A percentile compares a stretch with the other conserved stretches of the same genome.
These are phyloP conservation scores for Oedothorax gibbosus DNA, from an alignment of 1,140 invertebrate genomes.

Conservation along the genomic window DNA sequence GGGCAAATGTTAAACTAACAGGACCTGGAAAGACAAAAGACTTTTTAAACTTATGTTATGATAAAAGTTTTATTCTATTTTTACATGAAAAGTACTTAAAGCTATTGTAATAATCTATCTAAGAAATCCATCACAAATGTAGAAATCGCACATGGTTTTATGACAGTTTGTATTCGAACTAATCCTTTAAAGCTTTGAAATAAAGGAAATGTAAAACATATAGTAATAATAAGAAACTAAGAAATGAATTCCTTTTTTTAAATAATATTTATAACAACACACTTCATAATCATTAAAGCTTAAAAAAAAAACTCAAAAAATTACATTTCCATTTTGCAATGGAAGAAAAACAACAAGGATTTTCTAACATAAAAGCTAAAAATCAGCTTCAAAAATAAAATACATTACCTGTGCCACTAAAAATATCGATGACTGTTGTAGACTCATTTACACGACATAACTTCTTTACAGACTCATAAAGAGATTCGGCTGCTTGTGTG, in stretches of 20 bases:
- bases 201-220: not conserved
- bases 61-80: not conserved
- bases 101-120: not conserved
- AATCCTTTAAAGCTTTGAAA: not conserved
- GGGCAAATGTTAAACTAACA: constrained; percentile 72
- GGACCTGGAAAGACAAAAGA: constrained; percentile 33
- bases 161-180: not conserved
- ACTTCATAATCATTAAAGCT: not conserved
- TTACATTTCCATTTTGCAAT: not conserved
- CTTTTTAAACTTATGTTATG: not conserved
- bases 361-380: constrained; percentile 62
- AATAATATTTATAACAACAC: not conserved
- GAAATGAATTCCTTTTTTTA: not conserved
- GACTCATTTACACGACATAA: constrained; percentile 73
- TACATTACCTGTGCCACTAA: constrained; percentile 94
- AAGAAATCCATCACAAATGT: not conserved
- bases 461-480: constrained; percentile 86
- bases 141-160: not conserved
- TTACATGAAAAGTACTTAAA: too few relatives aligned
- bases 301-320: not conserved
- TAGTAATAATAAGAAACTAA: not conserved
- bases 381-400: constrained; percentile 80
- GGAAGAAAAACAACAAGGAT: not conserved
- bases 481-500: constrained; percentile 83
- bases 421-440: constrained; percentile 89